These are phyloP conservation scores for Polyploca ridens DNA, from an alignment of 2,888 invertebrate species.

Conservation along the genomic window DNA sequence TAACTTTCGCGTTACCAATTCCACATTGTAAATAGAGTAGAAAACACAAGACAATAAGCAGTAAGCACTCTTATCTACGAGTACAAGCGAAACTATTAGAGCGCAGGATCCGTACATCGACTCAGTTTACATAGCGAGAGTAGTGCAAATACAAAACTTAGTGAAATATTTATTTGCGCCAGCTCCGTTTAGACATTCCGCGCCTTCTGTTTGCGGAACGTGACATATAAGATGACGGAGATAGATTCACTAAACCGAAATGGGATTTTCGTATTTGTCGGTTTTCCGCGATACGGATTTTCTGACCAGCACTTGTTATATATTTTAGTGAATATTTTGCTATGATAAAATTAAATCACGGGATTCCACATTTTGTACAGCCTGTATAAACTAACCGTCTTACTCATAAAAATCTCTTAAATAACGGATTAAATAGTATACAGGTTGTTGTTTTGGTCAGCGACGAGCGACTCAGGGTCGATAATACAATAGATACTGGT, in stretches of 20 bases:
- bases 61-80: background rate
- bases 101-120: constrained; percentile 6
- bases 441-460: too few relatives aligned
- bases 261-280: constrained; percentile 18
- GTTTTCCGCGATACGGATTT: background rate
- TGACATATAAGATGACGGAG: constrained; percentile 38
- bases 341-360: background rate
- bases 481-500: too few relatives aligned
- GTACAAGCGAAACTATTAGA: constrained; percentile 35
- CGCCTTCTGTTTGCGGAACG: constrained; percentile 52
- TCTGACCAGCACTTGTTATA: background rate
- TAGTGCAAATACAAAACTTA: constrained; percentile 53
- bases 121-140: constrained; percentile 28
- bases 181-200: constrained; percentile 42
- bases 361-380: background rate
- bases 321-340: background rate
- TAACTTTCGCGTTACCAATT: constrained; percentile 15
- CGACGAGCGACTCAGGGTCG: too few relatives aligned
- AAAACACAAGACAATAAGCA: background rate
- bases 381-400: too few relatives aligned
- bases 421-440: too few relatives aligned
- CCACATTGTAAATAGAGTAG: background rate
- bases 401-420: too few relatives aligned
- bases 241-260: constrained; percentile 35
- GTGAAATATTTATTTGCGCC: constrained; percentile 53